phyloP scores from a whole-genome alignment of 2,888 invertebrate genomes.

The Sepiola atlantica region DNA sequence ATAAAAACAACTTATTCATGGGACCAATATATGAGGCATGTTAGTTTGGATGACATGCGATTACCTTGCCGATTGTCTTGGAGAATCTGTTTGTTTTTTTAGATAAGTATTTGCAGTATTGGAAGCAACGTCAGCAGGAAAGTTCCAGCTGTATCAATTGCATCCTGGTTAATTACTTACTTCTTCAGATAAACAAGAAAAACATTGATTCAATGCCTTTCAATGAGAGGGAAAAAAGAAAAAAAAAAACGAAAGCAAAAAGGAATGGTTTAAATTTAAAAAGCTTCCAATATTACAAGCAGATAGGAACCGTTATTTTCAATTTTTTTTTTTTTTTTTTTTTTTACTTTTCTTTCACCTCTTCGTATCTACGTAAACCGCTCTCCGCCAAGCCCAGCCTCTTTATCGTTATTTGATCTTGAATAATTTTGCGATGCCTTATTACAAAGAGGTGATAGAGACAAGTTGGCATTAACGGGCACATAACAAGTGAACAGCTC shows the following conservation, averaged over 20 bases:
- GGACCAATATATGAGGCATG: background rate
- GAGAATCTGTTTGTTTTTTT: background rate
- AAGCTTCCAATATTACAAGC: conserved; percentile 5
- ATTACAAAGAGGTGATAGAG: conserved; percentile 20
- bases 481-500: conserved; percentile 4
- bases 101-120: background rate
- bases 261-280: background rate
- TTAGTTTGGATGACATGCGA: background rate
- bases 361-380: background rate
- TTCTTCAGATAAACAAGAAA: background rate
- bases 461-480: background rate
- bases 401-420: conserved; percentile 21
- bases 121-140: background rate
- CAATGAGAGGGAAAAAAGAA: background rate
- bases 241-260: background rate
- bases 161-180: background rate
- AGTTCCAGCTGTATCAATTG: background rate
- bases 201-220: background rate
- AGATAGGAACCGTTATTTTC: background rate
- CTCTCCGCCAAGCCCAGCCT: background rate
- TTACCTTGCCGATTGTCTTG: background rate
- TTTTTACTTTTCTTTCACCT: background rate
- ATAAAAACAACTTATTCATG: no score
- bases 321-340: background rate
- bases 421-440: conserved; percentile 15